Conservation (phyloP, 2,797 vertebrate genomes). For the Lycodopsis pacificus region DNA sequence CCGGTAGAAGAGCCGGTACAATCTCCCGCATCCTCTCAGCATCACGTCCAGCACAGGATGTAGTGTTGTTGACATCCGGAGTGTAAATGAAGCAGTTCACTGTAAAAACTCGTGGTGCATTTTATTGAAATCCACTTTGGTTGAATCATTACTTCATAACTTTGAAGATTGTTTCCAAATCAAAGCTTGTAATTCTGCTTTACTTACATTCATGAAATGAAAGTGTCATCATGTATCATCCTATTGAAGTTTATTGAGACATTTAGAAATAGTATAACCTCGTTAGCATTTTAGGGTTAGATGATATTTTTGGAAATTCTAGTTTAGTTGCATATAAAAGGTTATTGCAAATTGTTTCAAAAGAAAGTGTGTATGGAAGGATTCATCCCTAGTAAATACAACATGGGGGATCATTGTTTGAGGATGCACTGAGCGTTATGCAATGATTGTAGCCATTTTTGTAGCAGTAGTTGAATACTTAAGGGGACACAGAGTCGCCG, state of each 20-base stretch:
- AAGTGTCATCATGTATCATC: not conserved
- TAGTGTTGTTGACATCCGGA: conserved; percentile 34
- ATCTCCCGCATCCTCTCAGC: conserved; percentile 15
- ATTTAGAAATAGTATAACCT: not conserved
- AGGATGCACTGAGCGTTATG: not conserved
- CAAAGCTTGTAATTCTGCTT: not conserved
- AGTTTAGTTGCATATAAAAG: not conserved
- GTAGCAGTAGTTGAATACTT: not conserved
- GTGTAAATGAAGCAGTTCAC: conserved; percentile 42
- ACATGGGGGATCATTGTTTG: not conserved
- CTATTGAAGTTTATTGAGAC: not conserved
- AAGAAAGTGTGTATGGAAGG: not conserved
- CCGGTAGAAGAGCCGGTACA: not conserved
- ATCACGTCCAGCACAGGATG: conserved; percentile 30
- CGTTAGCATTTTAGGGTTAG: not conserved
- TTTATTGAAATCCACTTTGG: conserved; percentile 36
- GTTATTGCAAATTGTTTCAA: conserved; percentile 1
- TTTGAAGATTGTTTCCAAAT: not conserved
- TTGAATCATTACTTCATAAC: conserved; percentile 16
- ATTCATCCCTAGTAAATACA: not conserved
- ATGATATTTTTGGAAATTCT: not conserved
- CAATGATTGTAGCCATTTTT: not conserved
- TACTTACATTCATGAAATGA: not conserved
- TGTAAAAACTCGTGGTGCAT: conserved; percentile 43
- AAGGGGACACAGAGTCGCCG: too few relatives aligned